Conservation (phyloP, 2,113 vertebrate species). For the Thoracochromis brauschi region DNA sequence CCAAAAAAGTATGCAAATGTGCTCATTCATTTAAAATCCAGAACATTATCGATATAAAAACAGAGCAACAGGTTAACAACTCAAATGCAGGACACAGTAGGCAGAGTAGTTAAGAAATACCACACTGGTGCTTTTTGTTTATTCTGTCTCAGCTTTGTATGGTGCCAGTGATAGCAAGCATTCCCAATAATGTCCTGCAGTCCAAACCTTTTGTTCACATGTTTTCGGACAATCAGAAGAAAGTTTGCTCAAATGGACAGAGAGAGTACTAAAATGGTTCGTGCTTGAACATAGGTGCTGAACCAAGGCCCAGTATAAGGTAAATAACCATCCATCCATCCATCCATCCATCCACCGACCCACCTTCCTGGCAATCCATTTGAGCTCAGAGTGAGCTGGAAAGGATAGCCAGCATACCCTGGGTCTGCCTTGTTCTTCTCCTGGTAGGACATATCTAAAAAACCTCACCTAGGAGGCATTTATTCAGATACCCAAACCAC, state of each 20-base stretch:
- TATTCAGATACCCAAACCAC: neutral
- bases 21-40: neutral
- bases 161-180: neutral
- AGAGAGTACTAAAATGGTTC: neutral
- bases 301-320: neutral
- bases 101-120: neutral
- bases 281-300: neutral
- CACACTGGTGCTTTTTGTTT: neutral
- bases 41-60: neutral
- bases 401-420: neutral
- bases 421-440: neutral
- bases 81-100: neutral
- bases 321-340: neutral
- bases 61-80: neutral
- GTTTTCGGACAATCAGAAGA: neutral
- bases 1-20: neutral
- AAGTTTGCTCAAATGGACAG: neutral
- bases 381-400: neutral
- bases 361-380: neutral
- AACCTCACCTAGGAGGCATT: neutral
- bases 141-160: neutral
- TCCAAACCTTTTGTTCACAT: neutral
- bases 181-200: neutral
- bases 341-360: neutral
- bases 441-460: neutral